These are phyloP conservation scores for Oryzias celebensis DNA, from an alignment of 2,113 vertebrate species.

Conservation along the genomic window DNA sequence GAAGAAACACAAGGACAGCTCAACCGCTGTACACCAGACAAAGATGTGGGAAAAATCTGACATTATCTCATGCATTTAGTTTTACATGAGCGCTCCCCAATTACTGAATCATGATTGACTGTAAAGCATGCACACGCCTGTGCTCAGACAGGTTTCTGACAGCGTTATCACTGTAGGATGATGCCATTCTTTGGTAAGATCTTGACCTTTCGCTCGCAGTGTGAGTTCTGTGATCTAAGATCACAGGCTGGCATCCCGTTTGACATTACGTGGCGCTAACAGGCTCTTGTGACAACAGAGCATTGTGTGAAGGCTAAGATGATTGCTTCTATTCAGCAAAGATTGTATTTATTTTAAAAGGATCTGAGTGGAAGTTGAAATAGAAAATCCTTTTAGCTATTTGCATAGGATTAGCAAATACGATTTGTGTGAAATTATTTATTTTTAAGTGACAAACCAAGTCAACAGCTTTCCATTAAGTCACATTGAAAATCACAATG, in stretches of 20 bases:
- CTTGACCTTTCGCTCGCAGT: constrained; percentile 41
- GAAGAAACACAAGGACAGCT: too few species aligned
- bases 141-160: constrained; percentile 8
- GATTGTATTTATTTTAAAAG: too few species aligned
- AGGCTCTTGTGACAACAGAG: constrained; percentile 36
- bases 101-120: background rate
- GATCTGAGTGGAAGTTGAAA: too few species aligned
- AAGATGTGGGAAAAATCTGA: too few species aligned
- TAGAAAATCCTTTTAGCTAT: too few species aligned
- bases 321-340: background rate
- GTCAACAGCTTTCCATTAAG: constrained; percentile 10
- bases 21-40: too few species aligned
- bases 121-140: background rate
- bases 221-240: constrained; percentile 45
- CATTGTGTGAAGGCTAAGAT: constrained; percentile 29
- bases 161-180: background rate
- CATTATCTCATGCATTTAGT: too few species aligned
- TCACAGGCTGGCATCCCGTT: constrained; percentile 33
- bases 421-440: constrained; percentile 14
- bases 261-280: constrained; percentile 53
- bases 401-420: too few species aligned
- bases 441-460: constrained; percentile 17
- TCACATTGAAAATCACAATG: constrained; percentile 21
- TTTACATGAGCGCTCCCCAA: too few species aligned
- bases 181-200: constrained; percentile 22